phyloP scores from a whole-genome alignment of 2,888 invertebrate species.

The Folsomia candida region DNA sequence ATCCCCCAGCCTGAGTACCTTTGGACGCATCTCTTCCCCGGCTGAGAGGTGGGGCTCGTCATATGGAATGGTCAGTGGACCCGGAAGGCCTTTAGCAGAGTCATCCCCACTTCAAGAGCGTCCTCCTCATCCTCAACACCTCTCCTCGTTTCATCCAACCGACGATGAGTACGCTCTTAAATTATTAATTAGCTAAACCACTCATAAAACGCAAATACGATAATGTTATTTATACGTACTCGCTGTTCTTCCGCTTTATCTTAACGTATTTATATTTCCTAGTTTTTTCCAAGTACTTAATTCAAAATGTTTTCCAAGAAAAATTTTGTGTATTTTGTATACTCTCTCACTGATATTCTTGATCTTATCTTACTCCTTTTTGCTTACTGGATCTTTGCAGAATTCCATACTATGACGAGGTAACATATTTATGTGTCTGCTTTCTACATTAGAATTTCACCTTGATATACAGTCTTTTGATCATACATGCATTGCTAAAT shows the following conservation, averaged over 20 bases:
- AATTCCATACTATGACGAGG: constrained; percentile 4
- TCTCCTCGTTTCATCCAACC: constrained; percentile 9
- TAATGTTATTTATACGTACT: too few relatives aligned
- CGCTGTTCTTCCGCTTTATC: too few relatives aligned
- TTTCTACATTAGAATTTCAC: background rate
- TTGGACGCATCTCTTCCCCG: constrained; percentile 9
- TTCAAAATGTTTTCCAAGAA: too few relatives aligned
- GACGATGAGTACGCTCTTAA: constrained; percentile 5
- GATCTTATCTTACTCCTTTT: too few relatives aligned
- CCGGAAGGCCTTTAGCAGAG: constrained; percentile 1
- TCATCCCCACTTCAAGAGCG: constrained; percentile 7
- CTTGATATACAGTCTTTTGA: too few relatives aligned
- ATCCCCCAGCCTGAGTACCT: background rate
- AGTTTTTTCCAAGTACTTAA: too few relatives aligned
- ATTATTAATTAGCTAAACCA: too few relatives aligned
- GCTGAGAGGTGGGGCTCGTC: background rate
- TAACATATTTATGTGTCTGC: background rate
- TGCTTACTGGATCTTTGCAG: background rate
- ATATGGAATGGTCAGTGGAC: constrained; percentile 18
- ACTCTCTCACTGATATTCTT: too few relatives aligned
- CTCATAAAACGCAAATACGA: too few relatives aligned
- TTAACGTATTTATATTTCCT: too few relatives aligned
- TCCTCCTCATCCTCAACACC: constrained; percentile 6
- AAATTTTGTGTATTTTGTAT: too few relatives aligned
- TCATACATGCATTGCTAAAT: too few relatives aligned